Conservation (phyloP, 2,888 invertebrate genomes). For the Pollenia angustigena region DNA sequence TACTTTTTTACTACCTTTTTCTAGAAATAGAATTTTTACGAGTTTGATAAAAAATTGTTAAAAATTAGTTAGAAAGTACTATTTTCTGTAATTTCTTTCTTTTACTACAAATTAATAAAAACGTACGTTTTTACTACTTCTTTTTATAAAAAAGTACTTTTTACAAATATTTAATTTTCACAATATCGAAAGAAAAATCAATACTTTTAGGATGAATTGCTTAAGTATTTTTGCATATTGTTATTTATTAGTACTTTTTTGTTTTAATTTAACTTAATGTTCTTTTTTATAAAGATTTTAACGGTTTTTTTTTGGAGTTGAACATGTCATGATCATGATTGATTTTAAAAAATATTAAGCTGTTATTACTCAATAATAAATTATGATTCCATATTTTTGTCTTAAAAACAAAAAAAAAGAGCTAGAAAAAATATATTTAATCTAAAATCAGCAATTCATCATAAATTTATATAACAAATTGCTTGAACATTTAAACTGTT, state of each 20-base stretch:
- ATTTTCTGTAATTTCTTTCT: not conserved
- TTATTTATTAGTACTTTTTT: not conserved
- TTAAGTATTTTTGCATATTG: not conserved
- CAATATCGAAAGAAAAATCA: too few species aligned
- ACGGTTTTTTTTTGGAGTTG: not conserved
- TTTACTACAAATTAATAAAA: not conserved
- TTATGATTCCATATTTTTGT: constrained; percentile 53
- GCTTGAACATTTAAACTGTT: constrained; percentile 21
- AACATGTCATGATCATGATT: constrained; percentile 56
- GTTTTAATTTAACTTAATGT: not conserved
- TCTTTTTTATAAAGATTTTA: not conserved
- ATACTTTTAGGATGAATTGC: not conserved
- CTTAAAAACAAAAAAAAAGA: constrained; percentile 8
- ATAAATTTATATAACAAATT: constrained; percentile 46
- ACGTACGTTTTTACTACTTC: not conserved
- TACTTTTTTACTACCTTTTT: not conserved
- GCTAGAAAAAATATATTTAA: constrained; percentile 7
- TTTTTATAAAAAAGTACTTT: not conserved
- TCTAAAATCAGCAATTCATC: constrained; percentile 49
- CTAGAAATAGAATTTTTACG: too few species aligned
- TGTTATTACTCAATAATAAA: constrained; percentile 57
- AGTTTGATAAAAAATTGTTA: too few species aligned
- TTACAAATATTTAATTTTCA: not conserved
- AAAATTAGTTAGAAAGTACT: too few species aligned
- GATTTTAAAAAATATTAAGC: not conserved